Base-by-base conservation (phyloP, 2,797 vertebrate species). In the Mormyrops boulengeri region DNA sequence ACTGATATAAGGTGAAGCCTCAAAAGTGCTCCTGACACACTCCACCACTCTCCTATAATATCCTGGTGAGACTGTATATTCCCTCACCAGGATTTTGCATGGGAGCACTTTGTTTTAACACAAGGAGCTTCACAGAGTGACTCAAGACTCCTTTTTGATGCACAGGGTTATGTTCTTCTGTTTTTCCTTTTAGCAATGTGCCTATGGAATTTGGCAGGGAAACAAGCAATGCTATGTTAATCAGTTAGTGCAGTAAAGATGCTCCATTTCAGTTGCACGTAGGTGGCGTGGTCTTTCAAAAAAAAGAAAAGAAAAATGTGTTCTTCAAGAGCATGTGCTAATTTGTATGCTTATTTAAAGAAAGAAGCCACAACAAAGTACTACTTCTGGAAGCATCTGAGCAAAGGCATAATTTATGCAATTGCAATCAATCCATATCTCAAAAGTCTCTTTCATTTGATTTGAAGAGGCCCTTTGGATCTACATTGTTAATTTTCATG, bases 51-150 rank as follows among this genome's bases (percentile, higher is more conserved):
- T 47, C 26, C 26, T 22, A 86, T 90, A 69, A 88, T 19, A 38
- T 66, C 89, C 89, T 88, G 47, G 53, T 62, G 89, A 89, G 88
- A 90, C 41, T 30, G 52, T 47, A 38, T 55, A 86, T 41, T 38
- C 44, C 22, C 85, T 85, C 30, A 55, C 80, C 26, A 85, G 53
- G 53, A 55, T 55, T 55, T 55, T 19, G 53, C 53, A 19, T 19
- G 4, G 53, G 50, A 87, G 26, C 30, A 57, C 52, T 34, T 30
- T 87, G 85, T 55, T 57, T 49, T 55, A 53, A 50, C 30, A 62
- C 22, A 50, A 57, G 50, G 17, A 62, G 22, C 55, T 8, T 66
- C 44, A 49, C 22, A 26, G 9, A 62, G 34, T 4, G 14, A 47
- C 53, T 57, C 44, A 30, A 6, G 22, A n/a, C 17, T 85, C 30